These are phyloP conservation scores for Columba janthina DNA, from an alignment of 2,113 vertebrate genomes.

Conservation along the genomic window DNA sequence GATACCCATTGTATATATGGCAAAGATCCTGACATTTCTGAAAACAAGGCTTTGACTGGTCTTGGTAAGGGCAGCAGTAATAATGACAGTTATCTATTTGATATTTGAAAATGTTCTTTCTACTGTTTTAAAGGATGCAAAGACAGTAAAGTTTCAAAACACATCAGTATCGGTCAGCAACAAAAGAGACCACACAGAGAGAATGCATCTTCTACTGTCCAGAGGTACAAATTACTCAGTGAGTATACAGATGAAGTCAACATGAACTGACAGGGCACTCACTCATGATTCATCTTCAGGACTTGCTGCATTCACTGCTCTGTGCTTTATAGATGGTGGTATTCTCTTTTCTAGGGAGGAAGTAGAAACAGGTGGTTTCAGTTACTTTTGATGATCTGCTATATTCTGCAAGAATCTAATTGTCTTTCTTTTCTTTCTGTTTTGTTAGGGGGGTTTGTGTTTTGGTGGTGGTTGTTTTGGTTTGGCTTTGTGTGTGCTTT, in stretches of 20 bases:
- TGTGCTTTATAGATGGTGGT: accelerated
- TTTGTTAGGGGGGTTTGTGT: not conserved
- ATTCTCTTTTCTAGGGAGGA: not conserved
- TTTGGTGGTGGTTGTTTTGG: too few species aligned
- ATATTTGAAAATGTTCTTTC: not conserved
- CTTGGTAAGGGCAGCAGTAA: not conserved
- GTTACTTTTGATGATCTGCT: not conserved
- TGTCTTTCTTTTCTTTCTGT: not conserved
- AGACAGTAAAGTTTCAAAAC: not conserved
- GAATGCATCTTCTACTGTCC: not conserved
- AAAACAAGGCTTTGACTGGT: not conserved
- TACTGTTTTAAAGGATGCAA: not conserved
- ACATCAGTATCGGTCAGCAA: not conserved
- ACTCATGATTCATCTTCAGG: not conserved
- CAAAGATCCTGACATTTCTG: not conserved
- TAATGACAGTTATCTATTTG: not conserved
- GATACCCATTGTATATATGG: not conserved
- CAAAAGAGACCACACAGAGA: not conserved
- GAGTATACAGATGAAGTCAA: not conserved
- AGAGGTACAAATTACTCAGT: not conserved
- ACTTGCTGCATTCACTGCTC: not conserved
- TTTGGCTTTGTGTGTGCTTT: too few species aligned
- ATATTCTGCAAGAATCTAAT: not conserved
- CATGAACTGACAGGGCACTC: not conserved
- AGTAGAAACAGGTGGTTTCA: not conserved